Evolutionary conservation across 2,888 invertebrate genomes (phyloP).

Genomic region (Unio delphinus): DNA sequence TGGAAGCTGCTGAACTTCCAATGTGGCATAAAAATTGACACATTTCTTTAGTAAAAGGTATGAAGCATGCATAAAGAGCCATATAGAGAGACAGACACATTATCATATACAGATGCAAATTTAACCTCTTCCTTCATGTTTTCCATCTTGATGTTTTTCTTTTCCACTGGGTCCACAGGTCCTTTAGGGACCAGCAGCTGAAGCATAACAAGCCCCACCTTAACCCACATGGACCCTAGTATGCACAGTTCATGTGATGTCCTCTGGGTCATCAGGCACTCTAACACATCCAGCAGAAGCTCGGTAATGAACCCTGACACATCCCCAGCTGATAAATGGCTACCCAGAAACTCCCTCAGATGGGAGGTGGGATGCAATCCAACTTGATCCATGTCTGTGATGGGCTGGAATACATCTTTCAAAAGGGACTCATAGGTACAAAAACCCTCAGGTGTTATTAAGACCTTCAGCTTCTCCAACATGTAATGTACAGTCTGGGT

Average conservation of each 20-base stretch:
- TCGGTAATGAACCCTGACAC: neutral
- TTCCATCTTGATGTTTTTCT: conserved; percentile 81
- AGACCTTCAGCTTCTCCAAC: neutral
- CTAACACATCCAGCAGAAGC: neutral
- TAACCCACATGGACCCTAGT: conserved; percentile 48
- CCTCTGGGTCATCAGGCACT: neutral
- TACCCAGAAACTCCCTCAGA: neutral
- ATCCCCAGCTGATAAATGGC: too few relatives aligned
- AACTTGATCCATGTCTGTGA: conserved; percentile 5
- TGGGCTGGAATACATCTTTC: neutral
- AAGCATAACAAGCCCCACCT: conserved; percentile 49
- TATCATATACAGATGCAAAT: conserved; percentile 12
- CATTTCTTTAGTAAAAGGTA: too few relatives aligned
- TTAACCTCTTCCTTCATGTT: conserved; percentile 81
- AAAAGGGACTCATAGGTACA: too few relatives aligned
- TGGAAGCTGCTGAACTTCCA: too few relatives aligned
- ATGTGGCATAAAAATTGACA: too few relatives aligned
- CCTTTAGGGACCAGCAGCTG: conserved; percentile 74
- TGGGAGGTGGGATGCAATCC: neutral
- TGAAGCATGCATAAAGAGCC: neutral
- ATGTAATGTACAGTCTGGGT: neutral
- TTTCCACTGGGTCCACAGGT: conserved; percentile 87
- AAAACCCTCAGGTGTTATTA: neutral
- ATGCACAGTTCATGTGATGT: conserved; percentile 9
- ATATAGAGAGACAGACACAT: neutral